phyloP scores from a whole-genome alignment of 37 sponge, comb jelly and placozoan species.

The Spongilla lacustris region DNA sequence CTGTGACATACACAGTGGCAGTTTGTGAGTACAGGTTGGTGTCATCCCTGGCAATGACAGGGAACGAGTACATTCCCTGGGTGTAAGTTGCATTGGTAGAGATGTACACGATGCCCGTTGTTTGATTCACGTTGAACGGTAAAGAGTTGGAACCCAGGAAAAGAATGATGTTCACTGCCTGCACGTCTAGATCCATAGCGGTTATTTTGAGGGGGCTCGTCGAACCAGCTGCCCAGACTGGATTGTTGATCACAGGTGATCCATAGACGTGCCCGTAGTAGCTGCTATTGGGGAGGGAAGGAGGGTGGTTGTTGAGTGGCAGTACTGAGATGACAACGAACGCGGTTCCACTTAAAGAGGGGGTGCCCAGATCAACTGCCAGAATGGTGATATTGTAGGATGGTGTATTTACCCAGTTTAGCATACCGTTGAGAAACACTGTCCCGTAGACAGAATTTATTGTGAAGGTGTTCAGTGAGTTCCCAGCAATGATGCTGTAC shows the following conservation, averaged over 20 bases:
- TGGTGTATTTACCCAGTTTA: constrained; percentile 46
- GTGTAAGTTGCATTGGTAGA: constrained; percentile 31
- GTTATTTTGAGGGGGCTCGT: constrained; percentile 15
- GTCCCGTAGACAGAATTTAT: constrained; percentile 25
- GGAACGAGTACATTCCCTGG: background rate
- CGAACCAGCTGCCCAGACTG: constrained; percentile 12
- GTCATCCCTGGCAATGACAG: constrained; percentile 27
- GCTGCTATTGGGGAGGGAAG: constrained; percentile 17
- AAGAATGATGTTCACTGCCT: constrained; percentile 31
- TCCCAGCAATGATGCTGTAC: constrained; percentile 48
- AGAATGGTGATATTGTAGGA: constrained; percentile 34
- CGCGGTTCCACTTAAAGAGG: background rate
- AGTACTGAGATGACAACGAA: constrained; percentile 40
- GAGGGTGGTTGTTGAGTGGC: constrained; percentile 72
- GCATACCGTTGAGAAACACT: background rate
- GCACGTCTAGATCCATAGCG: constrained; percentile 54
- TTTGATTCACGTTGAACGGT: constrained; percentile 41
- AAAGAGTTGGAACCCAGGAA: background rate
- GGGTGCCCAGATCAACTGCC: constrained; percentile 31
- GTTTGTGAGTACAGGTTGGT: constrained; percentile 2
- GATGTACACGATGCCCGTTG: constrained; percentile 65
- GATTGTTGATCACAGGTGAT: constrained; percentile 23
- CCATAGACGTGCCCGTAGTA: constrained; percentile 53
- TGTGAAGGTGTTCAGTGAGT: constrained; percentile 6
- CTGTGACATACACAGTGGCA: constrained; percentile 28